Percentiles rank a stretch among this genome's conserved stretches.
Evolutionary conservation across 2,888 invertebrate genomes (phyloP).

Genomic region (Oscheius sp.): DNA sequence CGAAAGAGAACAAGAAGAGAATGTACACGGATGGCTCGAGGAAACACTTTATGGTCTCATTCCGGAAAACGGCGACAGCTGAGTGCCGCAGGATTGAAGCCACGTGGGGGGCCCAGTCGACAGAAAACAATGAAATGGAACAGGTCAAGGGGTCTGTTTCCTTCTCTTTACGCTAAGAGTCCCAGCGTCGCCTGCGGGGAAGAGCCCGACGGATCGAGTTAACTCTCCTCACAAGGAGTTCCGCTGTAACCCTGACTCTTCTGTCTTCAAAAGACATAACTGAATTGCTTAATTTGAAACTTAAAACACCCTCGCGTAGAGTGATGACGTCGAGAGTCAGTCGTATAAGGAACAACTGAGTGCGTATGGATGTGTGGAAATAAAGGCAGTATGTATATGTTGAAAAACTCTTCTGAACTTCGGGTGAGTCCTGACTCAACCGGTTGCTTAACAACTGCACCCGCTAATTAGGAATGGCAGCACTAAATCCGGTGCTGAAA

Average conservation of each 20-base stretch:
- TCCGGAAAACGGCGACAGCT: constrained; percentile 10
- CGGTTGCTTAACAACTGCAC: no score
- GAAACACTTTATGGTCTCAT: constrained; percentile 10
- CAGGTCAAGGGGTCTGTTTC: constrained; percentile 24
- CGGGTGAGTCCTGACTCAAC: no score
- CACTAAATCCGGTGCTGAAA: no score
- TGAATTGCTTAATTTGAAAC: not conserved
- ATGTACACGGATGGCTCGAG: not conserved
- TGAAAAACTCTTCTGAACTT: no score
- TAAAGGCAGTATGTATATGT: no score
- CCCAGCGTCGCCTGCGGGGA: constrained; percentile 30
- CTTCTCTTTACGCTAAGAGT: constrained; percentile 16
- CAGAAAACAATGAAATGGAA: constrained; percentile 9
- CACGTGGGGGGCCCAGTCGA: not conserved
- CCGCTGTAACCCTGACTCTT: constrained; percentile 16
- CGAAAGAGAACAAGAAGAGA: not conserved
- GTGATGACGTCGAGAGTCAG: not conserved
- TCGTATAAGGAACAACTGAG: not conserved
- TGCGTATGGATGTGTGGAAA: no score
- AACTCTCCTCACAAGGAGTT: constrained; percentile 22
- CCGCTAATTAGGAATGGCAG: no score
- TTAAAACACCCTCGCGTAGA: not conserved
- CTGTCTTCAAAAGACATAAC: not conserved
- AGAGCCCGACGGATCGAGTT: constrained; percentile 33
- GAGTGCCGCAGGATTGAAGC: constrained; percentile 1